Evolutionary conservation across 2,797 vertebrate genomes (phyloP), one percentile per base, ranked within the genome.

Genomic region (Geotrypetes seraphini): DNA sequence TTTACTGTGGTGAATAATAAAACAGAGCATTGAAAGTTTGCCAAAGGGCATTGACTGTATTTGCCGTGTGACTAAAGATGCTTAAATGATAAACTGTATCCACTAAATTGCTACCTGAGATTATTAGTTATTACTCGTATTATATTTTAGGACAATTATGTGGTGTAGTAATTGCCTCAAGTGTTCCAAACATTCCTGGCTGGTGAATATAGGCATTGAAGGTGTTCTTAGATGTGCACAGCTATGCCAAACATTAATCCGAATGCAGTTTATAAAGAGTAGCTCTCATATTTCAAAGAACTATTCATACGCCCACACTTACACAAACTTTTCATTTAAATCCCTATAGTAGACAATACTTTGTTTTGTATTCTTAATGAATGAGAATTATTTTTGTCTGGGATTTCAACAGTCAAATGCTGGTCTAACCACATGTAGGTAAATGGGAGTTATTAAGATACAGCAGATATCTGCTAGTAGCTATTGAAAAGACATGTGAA

Each of bases 201-300:
- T 24, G 21, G 27, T 59, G 67, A 67, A 54, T 11, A 14, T 15
- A 37, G 35, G 25, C 7, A 28, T 17, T 31, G 7, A 31, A 44
- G 43, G 11, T 38, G 29, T 43, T 65, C 60, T 43, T 11, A 46
- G 8, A 48, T 47, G 15, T 18, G 53, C 53, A 44, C 7, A 13
- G 7, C 16, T 57, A 45, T 22, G 25, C 22, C 49, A 39, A 42
- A 48, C 33, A 36, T 66, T 67, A 49, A 73, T 59, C 61, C 55
- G 53, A 44, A 66, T 60, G 72, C 31, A 62, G 51, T 65, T 72
- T 63, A 53, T 65, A 60, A 73, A 74, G 51, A 59, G 48, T 47
- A 43, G 22, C 38, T 71, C 48, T 81, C 66, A 14, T 5, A 49
- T 80, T 84, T 82, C 73, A 79, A 73, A 78, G 31, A 42, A 53